phyloP scores from a whole-genome alignment of 2,797 vertebrate genomes.

The Lophotriccus pileatus region DNA sequence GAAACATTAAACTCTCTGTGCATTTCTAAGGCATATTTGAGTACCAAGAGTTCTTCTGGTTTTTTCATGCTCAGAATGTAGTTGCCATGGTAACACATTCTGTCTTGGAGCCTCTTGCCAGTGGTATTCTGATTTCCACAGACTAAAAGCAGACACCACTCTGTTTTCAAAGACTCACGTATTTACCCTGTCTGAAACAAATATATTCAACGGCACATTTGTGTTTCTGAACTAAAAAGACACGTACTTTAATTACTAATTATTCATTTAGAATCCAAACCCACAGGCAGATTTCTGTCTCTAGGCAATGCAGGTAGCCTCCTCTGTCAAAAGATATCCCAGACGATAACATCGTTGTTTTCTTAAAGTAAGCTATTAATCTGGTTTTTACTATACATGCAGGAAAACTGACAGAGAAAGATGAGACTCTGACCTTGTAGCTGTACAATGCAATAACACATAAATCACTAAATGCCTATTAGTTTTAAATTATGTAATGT shows the following conservation, averaged over 20 bases:
- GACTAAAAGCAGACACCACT: background rate
- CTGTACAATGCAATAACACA: background rate
- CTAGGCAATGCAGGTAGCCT: background rate
- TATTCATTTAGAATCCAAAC: background rate
- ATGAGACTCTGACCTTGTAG: background rate
- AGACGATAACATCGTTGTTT: background rate
- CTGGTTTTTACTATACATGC: background rate
- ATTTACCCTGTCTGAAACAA: background rate
- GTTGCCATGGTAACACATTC: constrained; percentile 63
- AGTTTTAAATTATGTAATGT: background rate
- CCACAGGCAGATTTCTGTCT: background rate
- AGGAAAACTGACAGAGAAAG: background rate
- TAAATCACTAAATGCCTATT: background rate
- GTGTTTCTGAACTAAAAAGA: background rate
- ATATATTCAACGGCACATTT: background rate
- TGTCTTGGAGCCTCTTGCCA: background rate
- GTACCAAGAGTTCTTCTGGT: background rate
- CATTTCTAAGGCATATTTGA: constrained; percentile 30
- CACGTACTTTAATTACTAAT: background rate
- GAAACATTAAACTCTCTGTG: constrained; percentile 20
- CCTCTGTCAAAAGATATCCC: background rate
- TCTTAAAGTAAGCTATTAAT: background rate
- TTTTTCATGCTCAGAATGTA: constrained; percentile 29
- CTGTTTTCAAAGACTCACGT: background rate
- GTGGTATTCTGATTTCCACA: background rate